These are phyloP conservation scores for Leptobrachium leishanense DNA, from an alignment of 2,113 vertebrate genomes.

Conservation along the genomic window DNA sequence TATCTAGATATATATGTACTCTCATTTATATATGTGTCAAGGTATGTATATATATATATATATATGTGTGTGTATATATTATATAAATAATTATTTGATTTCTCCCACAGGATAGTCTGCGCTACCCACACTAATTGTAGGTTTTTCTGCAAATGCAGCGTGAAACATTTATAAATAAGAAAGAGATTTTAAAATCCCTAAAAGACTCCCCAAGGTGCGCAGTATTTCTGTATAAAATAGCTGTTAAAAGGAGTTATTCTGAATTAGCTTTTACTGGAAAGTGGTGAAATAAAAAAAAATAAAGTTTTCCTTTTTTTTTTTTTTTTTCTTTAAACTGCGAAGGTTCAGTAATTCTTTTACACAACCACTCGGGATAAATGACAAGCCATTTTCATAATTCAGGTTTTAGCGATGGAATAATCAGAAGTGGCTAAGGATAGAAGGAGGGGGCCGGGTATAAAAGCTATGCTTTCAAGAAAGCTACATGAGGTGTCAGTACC, in stretches of 20 bases:
- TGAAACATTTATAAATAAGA: slow-evolving; percentile 84
- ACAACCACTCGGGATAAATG: slow-evolving; percentile 71
- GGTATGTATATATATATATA: slow-evolving; percentile 45
- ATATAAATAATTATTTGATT: slow-evolving; percentile 62
- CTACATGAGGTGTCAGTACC: slow-evolving; percentile 47
- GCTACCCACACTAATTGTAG: slow-evolving; percentile 86
- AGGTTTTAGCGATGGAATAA: slow-evolving; percentile 68
- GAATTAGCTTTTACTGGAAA: slow-evolving; percentile 85
- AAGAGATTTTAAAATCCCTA: slow-evolving; percentile 84
- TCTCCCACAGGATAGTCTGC: slow-evolving; percentile 77
- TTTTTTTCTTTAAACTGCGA: slow-evolving; percentile 72
- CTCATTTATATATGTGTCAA: too few relatives aligned
- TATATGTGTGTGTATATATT: slow-evolving; percentile 58
- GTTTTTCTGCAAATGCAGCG: slow-evolving; percentile 85
- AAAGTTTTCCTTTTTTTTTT: slow-evolving; percentile 60
- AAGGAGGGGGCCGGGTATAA: slow-evolving; percentile 51
- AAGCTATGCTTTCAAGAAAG: slow-evolving; percentile 54
- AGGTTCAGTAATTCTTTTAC: slow-evolving; percentile 75
- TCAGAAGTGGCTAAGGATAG: slow-evolving; percentile 59
- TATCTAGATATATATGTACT: slow-evolving; percentile 4
- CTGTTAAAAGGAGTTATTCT: slow-evolving; percentile 85
- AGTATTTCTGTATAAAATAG: slow-evolving; percentile 83
- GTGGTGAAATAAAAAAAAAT: slow-evolving; percentile 67
- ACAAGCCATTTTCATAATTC: slow-evolving; percentile 75
- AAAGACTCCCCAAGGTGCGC: slow-evolving; percentile 81